These are phyloP conservation scores for Lycophotia porphyrea DNA, from an alignment of 2,888 invertebrate species.

Conservation along the genomic window DNA sequence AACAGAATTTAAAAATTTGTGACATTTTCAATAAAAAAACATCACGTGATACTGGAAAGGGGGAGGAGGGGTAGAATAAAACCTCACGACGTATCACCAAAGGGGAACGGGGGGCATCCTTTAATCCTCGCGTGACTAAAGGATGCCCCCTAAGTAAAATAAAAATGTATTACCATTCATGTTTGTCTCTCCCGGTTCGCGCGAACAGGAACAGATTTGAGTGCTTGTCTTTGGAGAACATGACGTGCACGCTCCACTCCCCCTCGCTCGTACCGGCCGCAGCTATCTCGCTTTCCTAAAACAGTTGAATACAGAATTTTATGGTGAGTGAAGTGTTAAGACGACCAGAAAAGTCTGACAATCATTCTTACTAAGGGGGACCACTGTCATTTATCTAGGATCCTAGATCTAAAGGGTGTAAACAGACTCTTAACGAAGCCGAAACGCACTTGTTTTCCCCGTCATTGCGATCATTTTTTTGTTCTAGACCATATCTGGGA, in stretches of 20 bases:
- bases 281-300: constrained; percentile 79
- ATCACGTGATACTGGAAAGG: too few species aligned
- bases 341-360: neutral
- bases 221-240: constrained; percentile 80
- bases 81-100: too few species aligned
- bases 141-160: neutral
- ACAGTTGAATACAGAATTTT: neutral
- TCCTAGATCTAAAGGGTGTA: too few species aligned
- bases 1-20: too few species aligned
- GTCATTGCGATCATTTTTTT: too few species aligned
- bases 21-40: too few species aligned
- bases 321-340: neutral
- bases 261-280: constrained; percentile 80
- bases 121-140: too few species aligned
- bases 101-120: too few species aligned
- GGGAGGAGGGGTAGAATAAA: too few species aligned
- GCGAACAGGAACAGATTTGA: constrained; percentile 87
- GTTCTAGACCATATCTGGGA: too few species aligned
- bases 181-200: constrained; percentile 96
- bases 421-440: too few species aligned
- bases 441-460: too few species aligned
- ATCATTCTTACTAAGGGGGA: neutral
- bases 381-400: neutral
- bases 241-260: constrained; percentile 86
- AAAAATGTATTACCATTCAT: constrained; percentile 93